phyloP scores from a whole-genome alignment of 2,113 vertebrate species.

The Damaliscus lunatus region DNA sequence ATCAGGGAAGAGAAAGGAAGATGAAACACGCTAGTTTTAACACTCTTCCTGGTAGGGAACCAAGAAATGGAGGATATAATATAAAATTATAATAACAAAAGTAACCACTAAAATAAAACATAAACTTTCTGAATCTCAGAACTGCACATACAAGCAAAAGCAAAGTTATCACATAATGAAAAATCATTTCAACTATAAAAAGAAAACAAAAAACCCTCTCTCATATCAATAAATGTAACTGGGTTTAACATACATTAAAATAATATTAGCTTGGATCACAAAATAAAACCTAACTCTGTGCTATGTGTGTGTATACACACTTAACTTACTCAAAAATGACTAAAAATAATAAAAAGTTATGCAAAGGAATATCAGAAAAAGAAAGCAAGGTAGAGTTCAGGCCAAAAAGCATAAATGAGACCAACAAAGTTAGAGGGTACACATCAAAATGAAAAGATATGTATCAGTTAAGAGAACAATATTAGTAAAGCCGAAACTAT shows the following conservation, averaged over 20 bases:
- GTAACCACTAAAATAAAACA: background rate
- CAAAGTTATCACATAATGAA: background rate
- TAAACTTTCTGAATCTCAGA: background rate
- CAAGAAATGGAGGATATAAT: background rate
- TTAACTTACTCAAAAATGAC: background rate
- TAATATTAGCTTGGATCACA: background rate
- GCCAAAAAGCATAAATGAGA: background rate
- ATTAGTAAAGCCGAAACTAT: background rate
- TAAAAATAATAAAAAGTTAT: background rate
- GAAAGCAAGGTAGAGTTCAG: background rate
- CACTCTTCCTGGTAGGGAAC: background rate
- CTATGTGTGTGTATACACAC: background rate
- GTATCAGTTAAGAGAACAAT: background rate
- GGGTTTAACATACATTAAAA: background rate
- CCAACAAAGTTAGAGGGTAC: background rate
- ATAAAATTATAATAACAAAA: background rate
- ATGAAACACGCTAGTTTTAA: background rate
- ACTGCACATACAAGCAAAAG: background rate
- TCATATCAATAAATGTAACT: background rate
- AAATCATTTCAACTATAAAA: background rate
- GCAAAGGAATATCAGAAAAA: background rate
- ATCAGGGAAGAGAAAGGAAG: background rate
- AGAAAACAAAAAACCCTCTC: background rate
- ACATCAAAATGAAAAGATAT: background rate
- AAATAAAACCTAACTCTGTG: background rate